These are phyloP conservation scores for Zosterops borbonicus DNA, from an alignment of 2,113 vertebrate genomes.

Conservation along the genomic window DNA sequence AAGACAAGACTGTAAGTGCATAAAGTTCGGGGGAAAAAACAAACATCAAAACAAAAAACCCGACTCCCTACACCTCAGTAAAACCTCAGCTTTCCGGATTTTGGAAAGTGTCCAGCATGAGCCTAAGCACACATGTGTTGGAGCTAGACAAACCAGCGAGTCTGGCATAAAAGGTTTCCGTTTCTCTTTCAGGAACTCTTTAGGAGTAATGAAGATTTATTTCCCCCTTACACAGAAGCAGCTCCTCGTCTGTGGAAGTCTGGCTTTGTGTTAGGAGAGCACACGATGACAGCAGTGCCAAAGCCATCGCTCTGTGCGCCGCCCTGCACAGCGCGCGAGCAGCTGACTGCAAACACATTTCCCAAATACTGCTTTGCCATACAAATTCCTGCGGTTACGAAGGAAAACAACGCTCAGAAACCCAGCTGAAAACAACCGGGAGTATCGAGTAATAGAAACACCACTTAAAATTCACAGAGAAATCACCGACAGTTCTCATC, in stretches of 20 bases:
- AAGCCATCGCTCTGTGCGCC: rapidly evolving
- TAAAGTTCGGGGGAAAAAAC: neutral
- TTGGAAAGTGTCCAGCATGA: neutral
- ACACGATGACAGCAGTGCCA: neutral
- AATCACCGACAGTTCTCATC: neutral
- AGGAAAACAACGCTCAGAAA: neutral
- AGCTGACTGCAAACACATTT: neutral
- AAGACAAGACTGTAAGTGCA: neutral
- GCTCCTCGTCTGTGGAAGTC: neutral
- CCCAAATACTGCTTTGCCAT: neutral
- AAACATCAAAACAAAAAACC: neutral
- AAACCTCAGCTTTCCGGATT: neutral
- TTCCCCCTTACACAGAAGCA: neutral
- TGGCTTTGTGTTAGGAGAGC: rapidly evolving
- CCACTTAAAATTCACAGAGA: neutral
- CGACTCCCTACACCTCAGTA: neutral
- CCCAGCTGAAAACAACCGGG: neutral
- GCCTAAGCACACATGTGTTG: neutral
- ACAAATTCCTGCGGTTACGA: neutral
- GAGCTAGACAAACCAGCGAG: neutral
- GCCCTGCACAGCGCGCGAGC: neutral
- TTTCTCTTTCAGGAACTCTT: neutral
- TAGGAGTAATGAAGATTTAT: neutral
- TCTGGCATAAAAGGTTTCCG: neutral
- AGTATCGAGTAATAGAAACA: no score